Evolutionary conservation across 1,140 invertebrate species (phyloP), one percentile per base, ranked within the genome.

Genomic region (Episyrphus balteatus): DNA sequence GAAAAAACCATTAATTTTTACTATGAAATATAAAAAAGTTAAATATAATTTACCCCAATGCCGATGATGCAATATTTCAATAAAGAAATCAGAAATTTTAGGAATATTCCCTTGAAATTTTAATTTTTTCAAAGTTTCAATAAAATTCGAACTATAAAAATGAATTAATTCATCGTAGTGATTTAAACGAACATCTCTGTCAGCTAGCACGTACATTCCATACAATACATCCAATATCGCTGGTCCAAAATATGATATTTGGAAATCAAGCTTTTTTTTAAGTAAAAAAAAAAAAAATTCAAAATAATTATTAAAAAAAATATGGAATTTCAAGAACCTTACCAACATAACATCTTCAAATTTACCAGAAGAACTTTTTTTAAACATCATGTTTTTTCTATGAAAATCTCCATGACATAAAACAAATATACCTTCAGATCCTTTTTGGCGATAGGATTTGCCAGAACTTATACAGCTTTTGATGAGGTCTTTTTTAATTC

Each of bases 381-480:
- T 42, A 42, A 42, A 42, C 41, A 42, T 42, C 19, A 42, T 8
- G 21, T 42, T 42, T 18, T 42, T 42, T 8, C 5, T 13, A 26
- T 42, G 41, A 26, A 42, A 42, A 26, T 42, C 41, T 8, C 41
- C 41, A 26, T 42, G 41, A 42, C 19, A 19, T 5, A 42, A 18
- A 13, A 12, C 41, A 31, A 42, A 47, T 2, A 31, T 45, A 1
- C 33, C 41, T 18, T 42, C 44, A 17, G 13, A n/a, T n/a, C 49
- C 33, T 1, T 45, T 53, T 26, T n/a, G n/a, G 1, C 49, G 46
- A 47, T 51, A 55, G 38, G 53, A 49, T 1, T 33, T 36, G 9
- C 47, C 43, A 1, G 50, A 13, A 5, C 36, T 19, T 40, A 36
- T 39, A 48, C 50, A 17, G 42, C 42, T 33, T 34, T 11, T 7